phyloP scores from a whole-genome alignment of 2,113 vertebrate species.

The Gobius niger region DNA sequence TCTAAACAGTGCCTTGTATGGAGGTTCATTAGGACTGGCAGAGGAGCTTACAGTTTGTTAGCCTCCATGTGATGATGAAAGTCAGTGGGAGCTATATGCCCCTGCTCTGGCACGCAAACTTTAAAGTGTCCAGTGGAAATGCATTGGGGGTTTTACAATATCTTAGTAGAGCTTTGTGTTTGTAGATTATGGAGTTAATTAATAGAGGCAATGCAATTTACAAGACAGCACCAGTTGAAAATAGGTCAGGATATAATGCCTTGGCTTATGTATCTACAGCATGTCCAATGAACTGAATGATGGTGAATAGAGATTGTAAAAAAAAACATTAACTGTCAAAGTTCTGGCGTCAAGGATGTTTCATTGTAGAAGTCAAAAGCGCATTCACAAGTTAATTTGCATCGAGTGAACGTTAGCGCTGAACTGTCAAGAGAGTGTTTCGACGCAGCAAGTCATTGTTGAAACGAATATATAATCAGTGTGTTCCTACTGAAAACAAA shows the following conservation, averaged over 20 bases:
- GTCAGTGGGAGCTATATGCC: conserved; percentile 27
- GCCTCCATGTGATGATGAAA: conserved; percentile 30
- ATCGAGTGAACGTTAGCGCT: too few relatives aligned
- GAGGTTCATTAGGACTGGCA: conserved; percentile 39
- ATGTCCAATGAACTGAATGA: too few relatives aligned
- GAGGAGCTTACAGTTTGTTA: conserved; percentile 22
- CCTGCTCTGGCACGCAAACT: conserved; percentile 17
- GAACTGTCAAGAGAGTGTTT: too few relatives aligned
- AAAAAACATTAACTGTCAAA: too few relatives aligned
- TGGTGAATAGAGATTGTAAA: too few relatives aligned
- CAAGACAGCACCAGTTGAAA: neutral
- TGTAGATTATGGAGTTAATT: neutral
- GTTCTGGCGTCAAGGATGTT: too few relatives aligned
- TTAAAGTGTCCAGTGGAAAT: conserved; percentile 10
- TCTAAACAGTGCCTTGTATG: conserved; percentile 28
- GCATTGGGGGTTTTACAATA: neutral
- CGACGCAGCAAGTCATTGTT: too few relatives aligned
- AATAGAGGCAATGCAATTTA: neutral
- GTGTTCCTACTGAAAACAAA: too few relatives aligned
- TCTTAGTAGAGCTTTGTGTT: neutral
- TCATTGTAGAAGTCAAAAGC: too few relatives aligned
- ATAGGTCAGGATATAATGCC: neutral
- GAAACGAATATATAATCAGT: too few relatives aligned
- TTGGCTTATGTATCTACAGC: too few relatives aligned
- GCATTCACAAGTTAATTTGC: too few relatives aligned